Evolutionary conservation across 2,113 vertebrate species (phyloP).

Genomic region (Herpetotheres cachinnans): DNA sequence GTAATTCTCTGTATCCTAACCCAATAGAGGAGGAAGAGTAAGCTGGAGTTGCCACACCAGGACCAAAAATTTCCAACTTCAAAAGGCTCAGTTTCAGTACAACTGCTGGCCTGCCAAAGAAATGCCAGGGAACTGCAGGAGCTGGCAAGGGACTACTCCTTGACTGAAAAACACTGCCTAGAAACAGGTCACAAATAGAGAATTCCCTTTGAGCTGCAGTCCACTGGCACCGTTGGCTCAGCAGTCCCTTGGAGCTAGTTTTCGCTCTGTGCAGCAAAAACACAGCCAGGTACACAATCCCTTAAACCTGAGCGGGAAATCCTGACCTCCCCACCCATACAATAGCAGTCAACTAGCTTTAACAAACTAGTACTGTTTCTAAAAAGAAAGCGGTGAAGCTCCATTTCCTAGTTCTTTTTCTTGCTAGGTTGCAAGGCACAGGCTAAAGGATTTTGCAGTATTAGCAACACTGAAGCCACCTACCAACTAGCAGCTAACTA

Average conservation of each 20-base stretch:
- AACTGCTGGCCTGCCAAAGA: not conserved
- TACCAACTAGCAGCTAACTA: not conserved
- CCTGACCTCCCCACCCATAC: not conserved
- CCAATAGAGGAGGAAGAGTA: not conserved
- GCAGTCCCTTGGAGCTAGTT: not conserved
- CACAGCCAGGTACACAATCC: not conserved
- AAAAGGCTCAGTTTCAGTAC: not conserved
- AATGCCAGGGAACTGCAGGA: not conserved
- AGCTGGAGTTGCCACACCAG: not conserved
- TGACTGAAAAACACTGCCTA: not conserved
- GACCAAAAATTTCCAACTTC: not conserved
- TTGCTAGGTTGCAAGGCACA: not conserved
- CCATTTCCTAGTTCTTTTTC: not conserved
- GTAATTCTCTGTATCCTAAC: not conserved
- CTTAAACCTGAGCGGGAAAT: not conserved
- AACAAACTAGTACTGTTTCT: not conserved
- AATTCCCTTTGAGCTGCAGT: not conserved
- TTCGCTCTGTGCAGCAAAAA: not conserved
- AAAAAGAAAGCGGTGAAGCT: not conserved
- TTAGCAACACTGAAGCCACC: not conserved
- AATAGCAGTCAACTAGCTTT: not conserved
- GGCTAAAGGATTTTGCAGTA: not conserved
- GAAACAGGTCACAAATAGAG: not conserved
- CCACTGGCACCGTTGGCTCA: not conserved
- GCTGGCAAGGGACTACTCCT: not conserved